Conservation (phyloP, 1,140 invertebrate species). For the Episyrphus balteatus region DNA sequence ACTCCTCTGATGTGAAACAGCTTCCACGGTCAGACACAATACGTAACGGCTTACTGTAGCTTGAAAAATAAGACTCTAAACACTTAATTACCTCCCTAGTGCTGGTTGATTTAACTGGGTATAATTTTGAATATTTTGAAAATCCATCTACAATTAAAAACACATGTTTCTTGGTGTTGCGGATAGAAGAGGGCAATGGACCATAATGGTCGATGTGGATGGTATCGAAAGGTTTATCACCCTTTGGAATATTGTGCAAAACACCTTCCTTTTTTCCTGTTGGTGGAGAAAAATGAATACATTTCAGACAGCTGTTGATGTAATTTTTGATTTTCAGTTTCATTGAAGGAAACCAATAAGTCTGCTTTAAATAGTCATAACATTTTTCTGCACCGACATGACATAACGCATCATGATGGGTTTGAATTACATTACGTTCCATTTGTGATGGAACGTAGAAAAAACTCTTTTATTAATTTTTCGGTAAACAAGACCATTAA, state of each 20-base stretch:
- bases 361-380: slow-evolving; percentile 4
- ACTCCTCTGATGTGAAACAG: slow-evolving; percentile 15
- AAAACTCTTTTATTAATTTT: too few species aligned
- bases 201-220: slow-evolving; percentile 25
- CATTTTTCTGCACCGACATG: too few species aligned
- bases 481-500: too few species aligned
- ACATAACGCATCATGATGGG: too few species aligned
- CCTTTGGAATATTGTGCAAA: slow-evolving; percentile 23
- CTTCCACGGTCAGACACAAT: slow-evolving; percentile 18
- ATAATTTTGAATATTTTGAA: slow-evolving; percentile 31
- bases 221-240: too few species aligned
- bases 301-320: slow-evolving; percentile 12
- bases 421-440: too few species aligned
- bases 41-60: slow-evolving; percentile 7
- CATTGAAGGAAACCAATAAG: slow-evolving; percentile 20
- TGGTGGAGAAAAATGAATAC: slow-evolving; percentile 11
- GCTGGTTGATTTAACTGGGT: too few species aligned
- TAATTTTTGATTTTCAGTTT: slow-evolving; percentile 12
- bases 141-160: too few species aligned
- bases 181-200: slow-evolving; percentile 19
- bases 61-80: slow-evolving; percentile 5
- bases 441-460: too few species aligned
- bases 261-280: slow-evolving; percentile 11
- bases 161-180: slow-evolving; percentile 34
- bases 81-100: slow-evolving; percentile 16